Percentiles rank a stretch among this genome's conserved stretches.
Evolutionary conservation across 2,113 vertebrate species (phyloP).

Genomic region (Stercorarius parasiticus): DNA sequence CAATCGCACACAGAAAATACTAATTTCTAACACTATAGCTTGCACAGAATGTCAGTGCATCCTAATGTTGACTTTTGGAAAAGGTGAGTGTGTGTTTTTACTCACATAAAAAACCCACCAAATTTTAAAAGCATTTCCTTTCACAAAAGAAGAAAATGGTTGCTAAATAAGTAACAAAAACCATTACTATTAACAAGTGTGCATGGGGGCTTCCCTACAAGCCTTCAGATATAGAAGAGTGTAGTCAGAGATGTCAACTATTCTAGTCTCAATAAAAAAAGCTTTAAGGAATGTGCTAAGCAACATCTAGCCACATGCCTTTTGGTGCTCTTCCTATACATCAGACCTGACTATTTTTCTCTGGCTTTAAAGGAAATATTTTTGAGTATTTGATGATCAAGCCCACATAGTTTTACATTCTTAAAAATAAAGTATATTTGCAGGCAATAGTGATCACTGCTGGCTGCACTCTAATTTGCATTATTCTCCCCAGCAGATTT

Average conservation of each 20-base stretch:
- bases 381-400: neutral
- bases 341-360: neutral
- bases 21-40: neutral
- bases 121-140: neutral
- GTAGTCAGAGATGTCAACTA: neutral
- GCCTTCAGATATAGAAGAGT: neutral
- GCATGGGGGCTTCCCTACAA: neutral
- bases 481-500: neutral
- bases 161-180: neutral
- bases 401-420: neutral
- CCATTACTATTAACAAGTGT: neutral
- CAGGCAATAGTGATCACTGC: neutral
- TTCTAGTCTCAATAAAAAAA: neutral
- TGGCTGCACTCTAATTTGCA: neutral
- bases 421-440: neutral
- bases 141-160: neutral
- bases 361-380: neutral
- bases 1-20: neutral
- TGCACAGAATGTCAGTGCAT: neutral
- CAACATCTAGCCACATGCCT: neutral
- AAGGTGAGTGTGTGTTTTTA: neutral
- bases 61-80: neutral
- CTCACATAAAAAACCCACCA: accelerated
- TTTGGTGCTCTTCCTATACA: neutral
- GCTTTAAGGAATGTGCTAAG: neutral